Percentiles rank a stretch among this genome's conserved stretches.
Conservation (phyloP, 2,113 vertebrate species). For the Clupea harengus region DNA sequence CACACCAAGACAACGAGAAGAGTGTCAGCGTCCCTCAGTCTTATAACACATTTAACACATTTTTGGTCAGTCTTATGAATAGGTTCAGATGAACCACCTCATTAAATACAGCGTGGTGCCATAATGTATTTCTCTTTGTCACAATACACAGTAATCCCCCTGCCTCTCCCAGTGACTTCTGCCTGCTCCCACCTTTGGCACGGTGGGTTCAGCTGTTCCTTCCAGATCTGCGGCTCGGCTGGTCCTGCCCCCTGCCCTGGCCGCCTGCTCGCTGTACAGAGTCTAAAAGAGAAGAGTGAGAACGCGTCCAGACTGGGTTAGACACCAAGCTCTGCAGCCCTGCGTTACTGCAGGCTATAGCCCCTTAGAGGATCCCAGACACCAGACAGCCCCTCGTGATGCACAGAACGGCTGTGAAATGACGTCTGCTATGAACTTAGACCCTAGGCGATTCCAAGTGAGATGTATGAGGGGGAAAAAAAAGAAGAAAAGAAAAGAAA, state of each 20-base stretch:
- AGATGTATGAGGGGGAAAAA: neutral
- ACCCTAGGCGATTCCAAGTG: neutral
- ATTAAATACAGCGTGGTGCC: neutral
- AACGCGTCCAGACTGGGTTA: slow-evolving; percentile 61
- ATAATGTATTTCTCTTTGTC: neutral
- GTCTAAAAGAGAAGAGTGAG: slow-evolving; percentile 74
- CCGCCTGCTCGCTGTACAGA: slow-evolving; percentile 72
- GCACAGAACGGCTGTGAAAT: neutral
- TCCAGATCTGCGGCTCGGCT: slow-evolving; percentile 85
- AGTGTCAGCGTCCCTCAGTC: neutral
- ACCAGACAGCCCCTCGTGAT: neutral
- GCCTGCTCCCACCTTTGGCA: slow-evolving; percentile 93
- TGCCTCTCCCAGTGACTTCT: slow-evolving; percentile 46
- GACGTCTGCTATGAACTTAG: neutral
- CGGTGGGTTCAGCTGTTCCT: slow-evolving; percentile 80
- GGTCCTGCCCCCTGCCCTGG: slow-evolving; percentile 86
- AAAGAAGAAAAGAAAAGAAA: neutral
- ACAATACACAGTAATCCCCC: slow-evolving; percentile 2
- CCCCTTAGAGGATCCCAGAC: neutral
- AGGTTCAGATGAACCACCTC: neutral
- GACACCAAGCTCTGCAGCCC: slow-evolving; percentile 11
- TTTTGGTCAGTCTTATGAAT: neutral
- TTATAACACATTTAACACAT: neutral
- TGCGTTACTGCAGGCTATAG: neutral
- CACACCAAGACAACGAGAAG: neutral